Evolutionary conservation across 2,888 invertebrate species (phyloP).

Genomic region (Taenaris catops): DNA sequence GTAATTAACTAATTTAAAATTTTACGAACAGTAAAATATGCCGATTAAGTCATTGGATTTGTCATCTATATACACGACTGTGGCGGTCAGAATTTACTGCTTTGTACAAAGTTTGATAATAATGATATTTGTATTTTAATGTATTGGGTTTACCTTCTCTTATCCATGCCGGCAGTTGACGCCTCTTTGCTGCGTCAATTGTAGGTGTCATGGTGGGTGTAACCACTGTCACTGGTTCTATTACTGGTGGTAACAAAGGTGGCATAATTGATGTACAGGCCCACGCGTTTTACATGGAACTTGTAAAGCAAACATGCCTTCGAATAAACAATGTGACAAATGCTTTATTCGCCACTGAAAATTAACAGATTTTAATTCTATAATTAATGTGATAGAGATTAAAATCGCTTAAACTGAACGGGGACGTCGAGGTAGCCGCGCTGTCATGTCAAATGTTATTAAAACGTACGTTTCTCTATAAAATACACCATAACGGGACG

Average conservation of each 20-base stretch:
- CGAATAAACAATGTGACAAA: slow-evolving; percentile 27
- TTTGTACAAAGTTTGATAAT: too few species aligned
- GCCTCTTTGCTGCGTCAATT: slow-evolving; percentile 91
- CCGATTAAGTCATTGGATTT: too few species aligned
- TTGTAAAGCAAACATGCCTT: slow-evolving; percentile 28
- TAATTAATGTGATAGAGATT: slow-evolving; percentile 17
- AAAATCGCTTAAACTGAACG: slow-evolving; percentile 20
- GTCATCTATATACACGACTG: too few species aligned
- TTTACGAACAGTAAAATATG: too few species aligned
- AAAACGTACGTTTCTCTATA: too few species aligned
- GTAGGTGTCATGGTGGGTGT: slow-evolving; percentile 44
- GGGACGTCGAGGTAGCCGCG: slow-evolving; percentile 36
- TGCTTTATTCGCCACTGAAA: slow-evolving; percentile 15
- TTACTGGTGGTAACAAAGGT: slow-evolving; percentile 54
- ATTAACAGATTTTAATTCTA: slow-evolving; percentile 19
- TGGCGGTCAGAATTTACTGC: too few species aligned
- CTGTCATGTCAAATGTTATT: too few species aligned
- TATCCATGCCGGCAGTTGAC: slow-evolving; percentile 98
- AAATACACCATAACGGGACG: too few species aligned
- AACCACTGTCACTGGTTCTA: slow-evolving; percentile 53
- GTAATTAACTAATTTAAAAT: too few species aligned
- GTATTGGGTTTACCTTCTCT: slow-evolving; percentile 85
- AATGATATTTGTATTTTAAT: neutral
- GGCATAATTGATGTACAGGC: slow-evolving; percentile 28
- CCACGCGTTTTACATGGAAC: slow-evolving; percentile 25